Evolutionary conservation across 1,140 invertebrate genomes (phyloP).

Genomic region (Penaeus japonicus): DNA sequence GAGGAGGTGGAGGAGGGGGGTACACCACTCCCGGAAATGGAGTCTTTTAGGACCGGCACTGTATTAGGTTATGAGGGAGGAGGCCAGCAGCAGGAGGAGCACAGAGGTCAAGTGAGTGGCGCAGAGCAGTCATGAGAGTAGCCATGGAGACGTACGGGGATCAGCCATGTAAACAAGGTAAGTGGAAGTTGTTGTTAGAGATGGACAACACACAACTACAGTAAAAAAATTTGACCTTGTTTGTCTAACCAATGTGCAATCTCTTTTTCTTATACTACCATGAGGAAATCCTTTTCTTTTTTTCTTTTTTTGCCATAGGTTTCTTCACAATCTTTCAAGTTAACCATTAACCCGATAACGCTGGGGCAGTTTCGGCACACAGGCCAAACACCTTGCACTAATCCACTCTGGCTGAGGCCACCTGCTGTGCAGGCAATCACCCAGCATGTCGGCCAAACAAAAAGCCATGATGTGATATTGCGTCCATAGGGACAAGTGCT

Average conservation of each 20-base stretch:
- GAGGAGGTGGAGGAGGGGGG: background rate
- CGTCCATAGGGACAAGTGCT: no score
- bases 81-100: background rate
- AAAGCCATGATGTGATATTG: no score
- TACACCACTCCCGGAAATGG: background rate
- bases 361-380: no score
- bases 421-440: no score
- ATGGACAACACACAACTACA: background rate
- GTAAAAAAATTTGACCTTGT: background rate
- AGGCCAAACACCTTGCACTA: no score
- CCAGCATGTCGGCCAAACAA: no score
- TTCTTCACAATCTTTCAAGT: no score
- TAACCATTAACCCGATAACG: no score
- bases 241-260: background rate
- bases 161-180: slow-evolving; percentile 30
- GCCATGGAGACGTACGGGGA: background rate
- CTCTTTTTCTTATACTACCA: background rate
- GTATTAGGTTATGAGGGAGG: background rate
- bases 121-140: slow-evolving; percentile 25
- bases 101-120: slow-evolving; percentile 12
- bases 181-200: slow-evolving; percentile 16
- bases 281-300: background rate
- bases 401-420: no score
- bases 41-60: slow-evolving; percentile 17
- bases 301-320: background rate